phyloP scores from a whole-genome alignment of 2,797 vertebrate genomes.

The Odontamblyopus rebecca region DNA sequence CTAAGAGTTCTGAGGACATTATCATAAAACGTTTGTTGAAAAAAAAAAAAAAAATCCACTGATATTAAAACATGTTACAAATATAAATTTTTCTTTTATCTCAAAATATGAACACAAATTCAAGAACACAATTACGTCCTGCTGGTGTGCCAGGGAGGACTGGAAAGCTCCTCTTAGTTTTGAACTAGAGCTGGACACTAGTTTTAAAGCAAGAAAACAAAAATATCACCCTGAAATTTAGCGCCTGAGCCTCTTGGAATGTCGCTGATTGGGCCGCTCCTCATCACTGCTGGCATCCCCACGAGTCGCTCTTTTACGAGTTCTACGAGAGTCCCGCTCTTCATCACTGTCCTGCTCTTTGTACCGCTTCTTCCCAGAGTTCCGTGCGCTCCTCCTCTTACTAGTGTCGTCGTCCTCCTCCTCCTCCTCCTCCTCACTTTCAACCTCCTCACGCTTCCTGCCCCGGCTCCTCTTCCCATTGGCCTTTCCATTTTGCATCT shows the following conservation, averaged over 20 bases:
- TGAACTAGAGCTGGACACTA: slow-evolving; percentile 36
- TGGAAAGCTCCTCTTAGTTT: slow-evolving; percentile 26
- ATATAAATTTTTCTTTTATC: slow-evolving; percentile 81
- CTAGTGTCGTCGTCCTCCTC: slow-evolving; percentile 56
- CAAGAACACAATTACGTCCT: slow-evolving; percentile 58
- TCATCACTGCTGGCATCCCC: slow-evolving; percentile 66
- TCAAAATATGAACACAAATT: slow-evolving; percentile 78
- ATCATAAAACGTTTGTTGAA: slow-evolving; percentile 46
- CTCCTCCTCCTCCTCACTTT: slow-evolving; percentile 54
- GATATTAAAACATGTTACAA: slow-evolving; percentile 78
- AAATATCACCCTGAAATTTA: slow-evolving; percentile 61
- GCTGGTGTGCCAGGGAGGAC: slow-evolving; percentile 48
- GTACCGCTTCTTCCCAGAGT: slow-evolving; percentile 70
- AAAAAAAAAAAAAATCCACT: slow-evolving; percentile 43
- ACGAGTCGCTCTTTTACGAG: slow-evolving; percentile 55
- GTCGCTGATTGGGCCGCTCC: slow-evolving; percentile 68
- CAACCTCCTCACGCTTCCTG: slow-evolving; percentile 39
- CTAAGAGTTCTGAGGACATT: slow-evolving; percentile 65
- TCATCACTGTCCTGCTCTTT: slow-evolving; percentile 84
- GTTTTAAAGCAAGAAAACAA: slow-evolving; percentile 46
- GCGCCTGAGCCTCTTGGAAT: slow-evolving; percentile 83
- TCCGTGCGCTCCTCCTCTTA: slow-evolving; percentile 77
- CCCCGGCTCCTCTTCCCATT: slow-evolving; percentile 38
- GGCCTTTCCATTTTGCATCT: slow-evolving; percentile 65
- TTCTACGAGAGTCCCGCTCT: slow-evolving; percentile 80